Conservation (phyloP, 2,888 invertebrate species). For the Glaucopsyche alexis region DNA sequence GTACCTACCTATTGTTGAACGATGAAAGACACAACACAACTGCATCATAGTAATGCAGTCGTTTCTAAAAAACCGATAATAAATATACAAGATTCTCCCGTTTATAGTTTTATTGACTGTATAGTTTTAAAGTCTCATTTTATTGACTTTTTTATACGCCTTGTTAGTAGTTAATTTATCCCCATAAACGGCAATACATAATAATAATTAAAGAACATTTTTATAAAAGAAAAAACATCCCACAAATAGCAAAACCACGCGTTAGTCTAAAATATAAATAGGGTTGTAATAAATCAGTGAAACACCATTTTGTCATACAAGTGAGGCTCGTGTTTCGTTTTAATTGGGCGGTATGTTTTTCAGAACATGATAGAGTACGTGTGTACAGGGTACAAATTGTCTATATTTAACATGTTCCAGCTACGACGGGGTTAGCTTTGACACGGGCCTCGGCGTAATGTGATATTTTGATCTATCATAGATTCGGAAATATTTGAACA, state of each 20-base stretch:
- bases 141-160: no score
- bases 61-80: no score
- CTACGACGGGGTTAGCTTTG: not conserved
- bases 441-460: not conserved
- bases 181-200: no score
- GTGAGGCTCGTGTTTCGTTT: not conserved
- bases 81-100: no score
- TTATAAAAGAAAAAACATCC: no score
- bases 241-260: not conserved
- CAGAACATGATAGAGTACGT: not conserved
- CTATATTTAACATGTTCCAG: not conserved
- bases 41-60: no score
- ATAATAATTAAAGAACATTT: no score
- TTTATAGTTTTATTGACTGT: no score
- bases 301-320: conserved; percentile 10
- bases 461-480: not conserved
- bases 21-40: no score
- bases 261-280: not conserved
- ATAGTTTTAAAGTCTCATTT: no score
- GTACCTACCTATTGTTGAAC: no score
- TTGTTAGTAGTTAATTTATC: no score
- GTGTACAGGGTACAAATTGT: not conserved
- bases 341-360: conserved; percentile 15
- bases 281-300: not conserved
- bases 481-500: not conserved